Evolutionary conservation across 2,888 invertebrate species (phyloP), one percentile per base, ranked within the genome.

Genomic region (Bellardia pandia): DNA sequence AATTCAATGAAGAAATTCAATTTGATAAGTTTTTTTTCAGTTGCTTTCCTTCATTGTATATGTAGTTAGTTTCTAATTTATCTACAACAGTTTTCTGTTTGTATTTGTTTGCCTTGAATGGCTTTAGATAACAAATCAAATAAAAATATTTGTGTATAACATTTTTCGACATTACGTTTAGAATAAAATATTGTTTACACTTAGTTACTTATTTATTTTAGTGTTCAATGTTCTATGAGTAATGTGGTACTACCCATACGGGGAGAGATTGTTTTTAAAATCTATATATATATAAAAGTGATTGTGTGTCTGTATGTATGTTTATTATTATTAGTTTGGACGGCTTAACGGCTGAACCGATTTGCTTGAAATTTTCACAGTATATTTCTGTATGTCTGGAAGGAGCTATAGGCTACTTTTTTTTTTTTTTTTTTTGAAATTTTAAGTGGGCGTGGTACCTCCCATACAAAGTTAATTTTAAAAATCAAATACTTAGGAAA

Each of bases 201-300:
- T 68, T 68, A 2, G 48, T 45, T 45, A 9, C 13, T 42, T n/a
- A 2, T 51, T 51, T n/a, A 2, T 42, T 13, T 40, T 13, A 23
- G 0, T 14, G 33, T 37, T 42, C 42, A 66, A 66, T 42, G 42
- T 71, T 51, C 69, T 11, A 71, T 71, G 69, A 71, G 33, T 71
- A 71, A 71, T 71, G 37, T 30, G n/a, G n/a, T 45, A 30, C 45
- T 48, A 8, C 14, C 33, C n/a, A 16, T 71, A 53, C 3, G 16
- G 23, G 13, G 13, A 6, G n/a, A 62, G 33, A 33, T 58, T 62
- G 62, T 37, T 58, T 16, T 23, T 7, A 56, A 56, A 56, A 14
- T n/a, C n/a, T n/a, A n/a, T n/a, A n/a, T n/a, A n/a, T n/a, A n/a
- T n/a, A n/a, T n/a, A n/a, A n/a, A n/a, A n/a, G n/a, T n/a, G n/a